A percentile compares a stretch with the other conserved stretches of the same genome.
These are phyloP conservation scores for Autographa pulchrina DNA, from an alignment of 2,888 invertebrate species.

Conservation along the genomic window DNA sequence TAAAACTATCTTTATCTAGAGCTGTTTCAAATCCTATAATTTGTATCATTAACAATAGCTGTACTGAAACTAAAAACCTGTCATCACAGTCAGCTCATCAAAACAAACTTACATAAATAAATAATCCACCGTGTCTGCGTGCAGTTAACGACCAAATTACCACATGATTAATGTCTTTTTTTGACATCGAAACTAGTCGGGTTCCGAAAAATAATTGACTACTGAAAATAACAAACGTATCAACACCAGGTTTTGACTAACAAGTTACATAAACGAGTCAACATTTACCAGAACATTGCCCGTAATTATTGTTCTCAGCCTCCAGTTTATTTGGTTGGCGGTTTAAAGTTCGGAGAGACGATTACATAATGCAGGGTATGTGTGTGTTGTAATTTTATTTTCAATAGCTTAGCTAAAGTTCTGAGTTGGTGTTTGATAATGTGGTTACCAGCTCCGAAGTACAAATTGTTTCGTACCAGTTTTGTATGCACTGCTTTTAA, in stretches of 20 bases:
- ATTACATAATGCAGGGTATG: not conserved
- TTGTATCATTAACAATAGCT: not conserved
- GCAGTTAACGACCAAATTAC: not conserved
- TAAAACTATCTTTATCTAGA: too few species aligned
- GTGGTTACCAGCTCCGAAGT: not conserved
- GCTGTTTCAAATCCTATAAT: too few species aligned
- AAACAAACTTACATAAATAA: not conserved
- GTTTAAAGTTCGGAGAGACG: conserved; percentile 22
- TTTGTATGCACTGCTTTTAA: not conserved
- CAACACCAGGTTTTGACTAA: conserved; percentile 7
- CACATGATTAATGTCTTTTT: not conserved
- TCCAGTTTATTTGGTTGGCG: conserved; percentile 30
- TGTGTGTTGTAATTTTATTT: conserved; percentile 5
- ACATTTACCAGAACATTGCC: conserved; percentile 35
- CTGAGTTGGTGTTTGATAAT: not conserved
- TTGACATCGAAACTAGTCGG: not conserved
- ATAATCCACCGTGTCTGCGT: not conserved
- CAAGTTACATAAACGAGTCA: conserved; percentile 32
- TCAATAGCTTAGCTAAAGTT: conserved; percentile 3
- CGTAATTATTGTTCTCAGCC: conserved; percentile 27
- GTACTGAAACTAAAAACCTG: not conserved
- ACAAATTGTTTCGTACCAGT: conserved; percentile 1
- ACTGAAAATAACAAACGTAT: conserved; percentile 15
- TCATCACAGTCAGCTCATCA: not conserved
- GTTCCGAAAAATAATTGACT: too few species aligned